Evolutionary conservation across 92 coral and sea anemone genomes (phyloP), one percentile per base, ranked within the genome.

Genomic region (Siderastrea radians): DNA sequence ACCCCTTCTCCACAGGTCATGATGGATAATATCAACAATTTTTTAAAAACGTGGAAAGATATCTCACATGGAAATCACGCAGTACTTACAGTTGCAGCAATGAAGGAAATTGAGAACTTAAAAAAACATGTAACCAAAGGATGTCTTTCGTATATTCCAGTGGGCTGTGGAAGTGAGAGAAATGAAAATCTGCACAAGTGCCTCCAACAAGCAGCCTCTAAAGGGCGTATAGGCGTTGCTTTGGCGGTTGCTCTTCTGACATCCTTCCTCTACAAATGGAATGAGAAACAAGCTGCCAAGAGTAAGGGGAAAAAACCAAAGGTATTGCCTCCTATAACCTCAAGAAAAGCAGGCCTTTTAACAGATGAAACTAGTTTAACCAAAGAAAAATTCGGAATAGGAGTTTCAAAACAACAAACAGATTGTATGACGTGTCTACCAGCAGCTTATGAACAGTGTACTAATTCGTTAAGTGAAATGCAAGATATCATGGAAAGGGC

Each of bases 121-220:
- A 13, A 64, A 71, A 72, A 69, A 26, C 86, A 64, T 50, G 64
- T 84, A 2, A 15, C 16, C 9, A 78, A 89, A 75, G 92, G 92
- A 4, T 89, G 92, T 65, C 64, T 83, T 13, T 89, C 92, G 1
- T 7, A 84, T 84, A 78, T 89, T 10, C 89, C 89, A 8, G 79
- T 46, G 7, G 89, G 89, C 3, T 89, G 89, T 67, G 85, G 92
- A 46, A 83, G 79, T 48, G 75, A 89, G 49, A 49, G 92, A 14
- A 89, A 89, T 49, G 85, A 89, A 77, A 84, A 77, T 63, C 65
- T 89, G 58, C 92, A 89, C 45, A 89, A 70, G 67, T 89, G 80
- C 71, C 38, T 75, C 19, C 55, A 83, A 10, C 6, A 61, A 69
- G 68, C 82, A 54, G 69, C 66, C 7, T 58, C 82, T 54, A 77